phyloP scores from a whole-genome alignment of 2,113 vertebrate genomes.

The Gallinago undulata region DNA sequence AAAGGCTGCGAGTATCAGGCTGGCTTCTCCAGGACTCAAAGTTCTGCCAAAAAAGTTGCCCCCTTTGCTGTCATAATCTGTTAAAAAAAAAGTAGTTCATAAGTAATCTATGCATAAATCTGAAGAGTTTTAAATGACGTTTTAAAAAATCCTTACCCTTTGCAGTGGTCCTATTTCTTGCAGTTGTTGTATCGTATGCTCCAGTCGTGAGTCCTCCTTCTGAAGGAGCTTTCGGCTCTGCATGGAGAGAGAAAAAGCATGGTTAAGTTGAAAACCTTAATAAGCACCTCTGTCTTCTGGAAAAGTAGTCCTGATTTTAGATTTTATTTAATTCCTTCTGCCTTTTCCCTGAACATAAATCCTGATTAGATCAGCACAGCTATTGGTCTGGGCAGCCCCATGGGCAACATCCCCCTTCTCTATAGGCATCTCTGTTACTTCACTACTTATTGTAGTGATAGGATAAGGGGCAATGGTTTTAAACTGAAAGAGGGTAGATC shows the following conservation, averaged over 20 bases:
- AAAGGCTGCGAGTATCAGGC: conserved; percentile 55
- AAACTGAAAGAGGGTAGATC: background rate
- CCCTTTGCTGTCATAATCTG: conserved; percentile 43
- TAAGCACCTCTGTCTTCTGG: background rate
- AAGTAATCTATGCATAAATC: background rate
- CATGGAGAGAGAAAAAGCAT: background rate
- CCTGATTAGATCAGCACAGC: background rate
- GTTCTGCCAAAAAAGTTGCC: conserved; percentile 63
- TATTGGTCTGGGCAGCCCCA: background rate
- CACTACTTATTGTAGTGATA: background rate
- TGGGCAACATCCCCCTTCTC: background rate
- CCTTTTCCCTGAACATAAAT: background rate
- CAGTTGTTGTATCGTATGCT: background rate
- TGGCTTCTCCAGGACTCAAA: conserved; percentile 63
- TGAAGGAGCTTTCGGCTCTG: conserved; percentile 37
- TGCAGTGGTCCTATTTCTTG: background rate
- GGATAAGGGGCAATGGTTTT: background rate
- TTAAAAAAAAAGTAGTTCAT: background rate
- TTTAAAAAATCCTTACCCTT: conserved; percentile 1
- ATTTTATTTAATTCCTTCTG: background rate
- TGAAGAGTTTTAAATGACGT: background rate
- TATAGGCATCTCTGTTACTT: background rate
- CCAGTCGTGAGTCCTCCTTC: background rate
- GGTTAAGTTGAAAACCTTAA: background rate
- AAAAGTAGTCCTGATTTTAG: background rate